Percentiles rank a stretch among this genome's conserved stretches.
Evolutionary conservation across 2,797 vertebrate genomes (phyloP).

Genomic region (Gadopsis marmoratus): DNA sequence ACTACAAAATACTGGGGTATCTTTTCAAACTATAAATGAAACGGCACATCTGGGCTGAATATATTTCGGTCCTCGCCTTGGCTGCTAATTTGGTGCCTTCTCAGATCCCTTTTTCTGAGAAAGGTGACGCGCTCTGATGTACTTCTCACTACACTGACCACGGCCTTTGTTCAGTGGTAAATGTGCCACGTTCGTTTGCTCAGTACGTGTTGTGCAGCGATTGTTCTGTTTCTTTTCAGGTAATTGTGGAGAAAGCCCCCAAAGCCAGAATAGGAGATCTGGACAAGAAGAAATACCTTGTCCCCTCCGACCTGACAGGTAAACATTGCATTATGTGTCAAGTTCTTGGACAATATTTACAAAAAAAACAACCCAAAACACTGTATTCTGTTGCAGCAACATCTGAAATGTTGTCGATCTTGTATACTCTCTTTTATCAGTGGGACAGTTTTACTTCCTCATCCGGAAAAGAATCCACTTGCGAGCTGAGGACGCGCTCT

Average conservation of each 20-base stretch:
- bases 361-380: not conserved
- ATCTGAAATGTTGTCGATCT: not conserved
- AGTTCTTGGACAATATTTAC: not conserved
- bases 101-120: slow-evolving; percentile 65
- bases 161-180: not conserved
- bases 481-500: slow-evolving; percentile 93
- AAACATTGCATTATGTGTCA: slow-evolving; percentile 13
- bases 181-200: not conserved
- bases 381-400: not conserved
- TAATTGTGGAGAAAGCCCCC: slow-evolving; percentile 96
- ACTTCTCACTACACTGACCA: not conserved
- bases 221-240: slow-evolving; percentile 73
- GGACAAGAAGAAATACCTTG: slow-evolving; percentile 97
- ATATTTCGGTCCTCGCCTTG: not conserved
- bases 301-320: slow-evolving; percentile 96
- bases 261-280: slow-evolving; percentile 96
- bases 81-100: not conserved
- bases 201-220: not conserved
- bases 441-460: slow-evolving; percentile 96
- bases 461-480: slow-evolving; percentile 96
- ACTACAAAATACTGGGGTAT: not conserved
- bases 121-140: slow-evolving; percentile 13
- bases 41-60: not conserved
- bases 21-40: not conserved
- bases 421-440: slow-evolving; percentile 64